A percentile compares a stretch with the other conserved stretches of the same genome.
These are phyloP conservation scores for Plutomurus gul DNA, from an alignment of 1,140 invertebrate genomes.

Conservation along the genomic window DNA sequence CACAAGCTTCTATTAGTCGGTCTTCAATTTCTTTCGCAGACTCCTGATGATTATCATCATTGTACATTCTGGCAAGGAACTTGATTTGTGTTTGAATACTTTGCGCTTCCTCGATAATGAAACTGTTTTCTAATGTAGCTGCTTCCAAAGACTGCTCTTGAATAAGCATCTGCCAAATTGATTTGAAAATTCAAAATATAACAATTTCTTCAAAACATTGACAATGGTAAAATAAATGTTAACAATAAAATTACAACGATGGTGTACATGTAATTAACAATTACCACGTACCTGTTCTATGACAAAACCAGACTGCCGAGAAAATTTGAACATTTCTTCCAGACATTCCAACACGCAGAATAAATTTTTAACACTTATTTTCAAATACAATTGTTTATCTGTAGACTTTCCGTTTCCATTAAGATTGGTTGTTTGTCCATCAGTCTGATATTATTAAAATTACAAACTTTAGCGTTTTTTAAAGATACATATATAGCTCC, in stretches of 20 bases:
- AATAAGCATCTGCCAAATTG: neutral
- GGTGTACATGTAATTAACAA: no score
- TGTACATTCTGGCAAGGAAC: neutral
- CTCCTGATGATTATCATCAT: neutral
- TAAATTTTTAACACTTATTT: neutral
- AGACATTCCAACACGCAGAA: neutral
- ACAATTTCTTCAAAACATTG: neutral
- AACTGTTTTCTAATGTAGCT: neutral
- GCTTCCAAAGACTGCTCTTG: neutral
- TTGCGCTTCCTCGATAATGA: neutral
- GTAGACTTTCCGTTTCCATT: neutral
- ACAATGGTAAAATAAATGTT: neutral
- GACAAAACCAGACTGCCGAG: neutral
- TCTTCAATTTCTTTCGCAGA: slow-evolving; percentile 76
- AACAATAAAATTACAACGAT: no score
- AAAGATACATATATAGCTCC: neutral
- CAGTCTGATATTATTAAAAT: neutral
- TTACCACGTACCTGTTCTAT: neutral
- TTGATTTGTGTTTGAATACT: neutral
- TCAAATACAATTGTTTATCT: neutral
- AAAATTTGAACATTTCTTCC: neutral
- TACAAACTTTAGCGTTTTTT: neutral
- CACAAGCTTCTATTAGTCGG: slow-evolving; percentile 75
- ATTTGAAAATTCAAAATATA: neutral
- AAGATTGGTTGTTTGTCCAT: neutral